Evolutionary conservation across 2,797 vertebrate species (phyloP).

Genomic region (Lacerta viridis): DNA sequence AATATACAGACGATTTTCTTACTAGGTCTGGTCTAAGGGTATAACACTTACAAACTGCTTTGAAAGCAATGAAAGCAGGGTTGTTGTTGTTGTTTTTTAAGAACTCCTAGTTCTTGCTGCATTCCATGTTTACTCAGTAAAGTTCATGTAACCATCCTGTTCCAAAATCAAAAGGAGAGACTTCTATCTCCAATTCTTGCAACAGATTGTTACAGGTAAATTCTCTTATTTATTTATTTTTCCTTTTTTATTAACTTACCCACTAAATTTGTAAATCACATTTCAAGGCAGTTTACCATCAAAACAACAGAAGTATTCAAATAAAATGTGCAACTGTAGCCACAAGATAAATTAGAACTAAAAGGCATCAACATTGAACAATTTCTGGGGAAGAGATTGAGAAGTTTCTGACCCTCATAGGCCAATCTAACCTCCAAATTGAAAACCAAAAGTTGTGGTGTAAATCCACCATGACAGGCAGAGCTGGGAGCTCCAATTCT

Average conservation of each 20-base stretch:
- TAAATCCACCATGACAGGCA: neutral
- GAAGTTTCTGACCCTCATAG: neutral
- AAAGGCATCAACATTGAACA: neutral
- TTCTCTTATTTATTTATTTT: neutral
- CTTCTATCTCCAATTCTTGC: neutral
- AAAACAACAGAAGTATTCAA: neutral
- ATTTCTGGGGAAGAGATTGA: neutral
- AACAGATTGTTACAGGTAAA: neutral
- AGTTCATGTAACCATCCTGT: neutral
- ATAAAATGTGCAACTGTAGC: neutral
- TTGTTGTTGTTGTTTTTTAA: neutral
- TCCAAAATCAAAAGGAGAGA: neutral
- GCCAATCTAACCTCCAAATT: neutral
- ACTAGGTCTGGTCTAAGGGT: neutral
- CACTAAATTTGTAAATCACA: neutral
- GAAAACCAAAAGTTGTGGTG: neutral
- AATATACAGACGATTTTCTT: neutral
- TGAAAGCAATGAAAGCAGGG: neutral
- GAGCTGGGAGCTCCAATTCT: neutral
- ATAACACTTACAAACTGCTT: neutral
- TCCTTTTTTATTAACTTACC: too few species aligned
- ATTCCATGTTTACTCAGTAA: neutral
- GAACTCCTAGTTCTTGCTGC: neutral
- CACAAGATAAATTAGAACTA: neutral
- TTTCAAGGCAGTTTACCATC: neutral